Percentiles rank a stretch among this genome's conserved stretches.
Evolutionary conservation across 2,888 invertebrate genomes (phyloP).

Genomic region (Stegana nigrithorax): DNA sequence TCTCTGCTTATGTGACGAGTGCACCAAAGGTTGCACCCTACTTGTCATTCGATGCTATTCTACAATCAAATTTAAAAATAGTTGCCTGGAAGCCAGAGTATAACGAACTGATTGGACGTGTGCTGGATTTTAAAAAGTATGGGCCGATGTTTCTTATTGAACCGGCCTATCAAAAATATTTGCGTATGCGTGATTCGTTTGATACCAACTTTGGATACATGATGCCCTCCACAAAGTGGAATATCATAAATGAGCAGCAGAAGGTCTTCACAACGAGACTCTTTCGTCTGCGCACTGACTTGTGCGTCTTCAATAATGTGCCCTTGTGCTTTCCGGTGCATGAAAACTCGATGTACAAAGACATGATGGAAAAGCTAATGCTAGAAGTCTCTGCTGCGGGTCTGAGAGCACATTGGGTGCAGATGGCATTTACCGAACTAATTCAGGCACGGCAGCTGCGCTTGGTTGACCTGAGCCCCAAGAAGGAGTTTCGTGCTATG

Average conservation of each 20-base stretch:
- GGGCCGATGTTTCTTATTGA: constrained; percentile 45
- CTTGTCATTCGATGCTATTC: constrained; percentile 49
- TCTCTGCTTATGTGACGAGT: constrained; percentile 59
- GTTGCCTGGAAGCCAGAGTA: constrained; percentile 48
- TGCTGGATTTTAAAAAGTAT: constrained; percentile 41
- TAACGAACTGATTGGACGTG: constrained; percentile 33
- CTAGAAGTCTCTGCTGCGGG: constrained; percentile 47
- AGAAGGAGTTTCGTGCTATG: constrained; percentile 47
- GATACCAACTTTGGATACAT: constrained; percentile 51
- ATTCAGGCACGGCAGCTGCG: constrained; percentile 45
- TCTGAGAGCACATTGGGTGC: constrained; percentile 42
- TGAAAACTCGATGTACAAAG: constrained; percentile 53
- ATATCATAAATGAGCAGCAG: constrained; percentile 54
- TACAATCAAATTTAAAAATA: constrained; percentile 45
- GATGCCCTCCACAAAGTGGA: constrained; percentile 50
- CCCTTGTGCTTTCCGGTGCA: constrained; percentile 56
- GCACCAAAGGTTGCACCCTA: constrained; percentile 47
- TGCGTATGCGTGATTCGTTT: constrained; percentile 47
- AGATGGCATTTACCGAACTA: constrained; percentile 45
- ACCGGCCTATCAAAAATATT: constrained; percentile 38
- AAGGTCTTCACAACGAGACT: constrained; percentile 51
- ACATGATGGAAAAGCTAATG: constrained; percentile 44
- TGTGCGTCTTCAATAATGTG: constrained; percentile 54
- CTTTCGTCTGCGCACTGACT: constrained; percentile 47
- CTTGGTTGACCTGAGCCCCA: constrained; percentile 44